phyloP scores from a whole-genome alignment of 2,888 invertebrate species.

The Neoscelio sp. region DNA sequence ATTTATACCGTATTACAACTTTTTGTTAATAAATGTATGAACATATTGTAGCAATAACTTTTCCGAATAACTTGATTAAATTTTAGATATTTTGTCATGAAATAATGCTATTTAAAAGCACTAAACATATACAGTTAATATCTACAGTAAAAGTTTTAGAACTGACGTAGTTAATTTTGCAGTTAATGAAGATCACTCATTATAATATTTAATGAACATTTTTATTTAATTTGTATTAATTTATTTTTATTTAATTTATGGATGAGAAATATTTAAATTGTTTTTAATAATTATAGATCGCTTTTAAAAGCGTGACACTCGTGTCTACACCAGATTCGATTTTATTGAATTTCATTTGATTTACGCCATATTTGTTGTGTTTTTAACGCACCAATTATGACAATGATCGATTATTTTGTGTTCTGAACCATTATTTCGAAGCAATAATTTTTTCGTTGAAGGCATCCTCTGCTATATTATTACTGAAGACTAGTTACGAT shows the following conservation, averaged over 20 bases:
- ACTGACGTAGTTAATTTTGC: slow-evolving; percentile 9
- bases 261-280: too few species aligned
- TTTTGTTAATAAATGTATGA: slow-evolving; percentile 28
- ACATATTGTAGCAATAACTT: slow-evolving; percentile 15
- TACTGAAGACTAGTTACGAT: too few species aligned
- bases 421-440: slow-evolving; percentile 51
- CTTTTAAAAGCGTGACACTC: slow-evolving; percentile 6
- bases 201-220: too few species aligned
- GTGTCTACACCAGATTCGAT: slow-evolving; percentile 41
- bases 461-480: slow-evolving; percentile 14
- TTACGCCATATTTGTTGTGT: slow-evolving; percentile 37
- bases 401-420: slow-evolving; percentile 52
- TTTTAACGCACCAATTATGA: slow-evolving; percentile 55
- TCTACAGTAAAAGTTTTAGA: neutral
- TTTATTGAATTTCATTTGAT: slow-evolving; percentile 23
- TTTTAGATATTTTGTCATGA: slow-evolving; percentile 2
- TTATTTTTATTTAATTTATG: too few species aligned
- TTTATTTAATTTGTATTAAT: too few species aligned
- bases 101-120: slow-evolving; percentile 12
- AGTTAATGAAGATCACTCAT: slow-evolving; percentile 4
- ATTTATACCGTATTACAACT: too few species aligned
- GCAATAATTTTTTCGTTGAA: slow-evolving; percentile 43
- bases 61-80: slow-evolving; percentile 10
- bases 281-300: slow-evolving; percentile 23
- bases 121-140: neutral